These are phyloP conservation scores for Caloenas nicobarica DNA, from an alignment of 2,113 vertebrate genomes.

Conservation along the genomic window DNA sequence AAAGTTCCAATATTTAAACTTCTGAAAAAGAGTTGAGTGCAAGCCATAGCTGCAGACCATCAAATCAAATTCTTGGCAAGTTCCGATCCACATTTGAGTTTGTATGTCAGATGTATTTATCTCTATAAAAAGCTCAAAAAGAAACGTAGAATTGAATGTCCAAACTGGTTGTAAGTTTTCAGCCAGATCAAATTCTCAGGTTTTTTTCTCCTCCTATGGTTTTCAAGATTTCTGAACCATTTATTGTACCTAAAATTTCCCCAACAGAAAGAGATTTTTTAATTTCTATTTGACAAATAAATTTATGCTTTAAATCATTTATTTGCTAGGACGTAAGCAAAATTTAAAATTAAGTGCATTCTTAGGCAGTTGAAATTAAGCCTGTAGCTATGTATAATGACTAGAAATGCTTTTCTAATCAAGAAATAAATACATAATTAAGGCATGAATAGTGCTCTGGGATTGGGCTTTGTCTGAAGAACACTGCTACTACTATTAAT, in stretches of 20 bases:
- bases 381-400: neutral
- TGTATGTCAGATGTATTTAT: neutral
- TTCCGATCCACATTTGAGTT: neutral
- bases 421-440: neutral
- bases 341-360: neutral
- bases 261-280: neutral
- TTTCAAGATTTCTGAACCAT: neutral
- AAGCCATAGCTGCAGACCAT: neutral
- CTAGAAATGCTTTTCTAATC: neutral
- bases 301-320: neutral
- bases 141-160: neutral
- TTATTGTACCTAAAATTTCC: neutral
- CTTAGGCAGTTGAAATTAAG: neutral
- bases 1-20: neutral
- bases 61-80: neutral
- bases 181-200: neutral
- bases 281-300: neutral
- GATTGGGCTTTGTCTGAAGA: neutral
- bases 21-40: neutral
- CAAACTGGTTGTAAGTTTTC: neutral
- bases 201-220: neutral
- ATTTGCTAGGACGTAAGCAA: neutral
- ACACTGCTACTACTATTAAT: neutral
- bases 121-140: neutral
- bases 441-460: neutral